Evolutionary conservation across 2,113 vertebrate genomes (phyloP).

Genomic region (Camelus bactrianus): DNA sequence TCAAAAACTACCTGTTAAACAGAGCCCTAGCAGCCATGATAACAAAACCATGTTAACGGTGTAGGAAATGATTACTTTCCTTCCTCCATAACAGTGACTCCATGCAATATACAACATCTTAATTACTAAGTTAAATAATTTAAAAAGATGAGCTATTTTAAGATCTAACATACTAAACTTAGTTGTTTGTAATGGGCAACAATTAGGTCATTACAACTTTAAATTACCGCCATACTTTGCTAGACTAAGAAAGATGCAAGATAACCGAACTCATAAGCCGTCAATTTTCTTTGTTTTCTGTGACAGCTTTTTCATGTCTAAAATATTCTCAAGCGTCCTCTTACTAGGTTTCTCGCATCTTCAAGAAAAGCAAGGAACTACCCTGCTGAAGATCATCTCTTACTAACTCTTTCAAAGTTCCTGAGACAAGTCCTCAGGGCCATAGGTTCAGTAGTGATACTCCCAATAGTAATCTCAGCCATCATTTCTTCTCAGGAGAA

Average conservation of each 20-base stretch:
- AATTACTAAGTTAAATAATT: constrained; percentile 19
- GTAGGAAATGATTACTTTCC: neutral
- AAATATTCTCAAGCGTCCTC: neutral
- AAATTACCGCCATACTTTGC: neutral
- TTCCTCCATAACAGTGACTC: neutral
- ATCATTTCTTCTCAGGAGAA: neutral
- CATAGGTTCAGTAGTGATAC: neutral
- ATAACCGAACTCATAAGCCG: neutral
- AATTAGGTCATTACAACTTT: neutral
- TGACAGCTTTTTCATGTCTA: neutral
- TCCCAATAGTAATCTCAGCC: neutral
- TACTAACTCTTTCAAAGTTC: neutral
- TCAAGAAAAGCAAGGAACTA: constrained; percentile 1
- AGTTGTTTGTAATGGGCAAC: neutral
- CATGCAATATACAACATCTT: neutral
- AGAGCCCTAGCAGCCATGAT: neutral
- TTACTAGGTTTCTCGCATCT: neutral
- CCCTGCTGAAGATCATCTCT: neutral
- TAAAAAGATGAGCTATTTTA: constrained; percentile 1
- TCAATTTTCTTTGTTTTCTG: neutral
- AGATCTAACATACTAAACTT: constrained; percentile 46
- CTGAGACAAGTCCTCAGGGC: neutral
- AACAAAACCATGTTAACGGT: neutral
- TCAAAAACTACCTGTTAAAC: neutral
- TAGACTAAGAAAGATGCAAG: neutral